phyloP scores from a whole-genome alignment of 2,797 vertebrate genomes.

The Schizothorax lantsangensis region DNA sequence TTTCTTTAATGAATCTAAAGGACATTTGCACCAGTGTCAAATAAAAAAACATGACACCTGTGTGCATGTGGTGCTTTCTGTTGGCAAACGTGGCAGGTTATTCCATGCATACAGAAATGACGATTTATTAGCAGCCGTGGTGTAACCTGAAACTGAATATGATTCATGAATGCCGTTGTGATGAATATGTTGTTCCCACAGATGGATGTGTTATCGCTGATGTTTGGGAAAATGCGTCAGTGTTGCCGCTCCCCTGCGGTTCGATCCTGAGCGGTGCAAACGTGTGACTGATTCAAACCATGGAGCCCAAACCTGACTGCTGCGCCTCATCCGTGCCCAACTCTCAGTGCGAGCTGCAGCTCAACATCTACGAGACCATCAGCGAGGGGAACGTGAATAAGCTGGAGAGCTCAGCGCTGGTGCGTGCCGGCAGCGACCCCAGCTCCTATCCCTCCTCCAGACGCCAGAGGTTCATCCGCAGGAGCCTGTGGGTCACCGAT shows the following conservation, averaged over 20 bases:
- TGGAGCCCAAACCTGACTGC: conserved; percentile 53
- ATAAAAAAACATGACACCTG: not conserved
- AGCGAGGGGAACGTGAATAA: conserved; percentile 71
- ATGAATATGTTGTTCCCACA: conserved; percentile 1
- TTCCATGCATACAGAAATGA: not conserved
- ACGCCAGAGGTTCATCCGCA: conserved; percentile 90
- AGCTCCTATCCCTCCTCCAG: conserved; percentile 75
- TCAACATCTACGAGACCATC: conserved; percentile 71
- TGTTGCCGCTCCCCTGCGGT: not conserved
- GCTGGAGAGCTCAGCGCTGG: conserved; percentile 68
- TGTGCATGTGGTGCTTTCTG: not conserved
- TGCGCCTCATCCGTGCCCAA: conserved; percentile 67
- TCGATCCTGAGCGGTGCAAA: not conserved
- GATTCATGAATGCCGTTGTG: not conserved
- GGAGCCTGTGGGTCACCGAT: conserved; percentile 92
- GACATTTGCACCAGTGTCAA: not conserved
- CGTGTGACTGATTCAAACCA: not conserved
- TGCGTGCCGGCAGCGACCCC: conserved; percentile 78
- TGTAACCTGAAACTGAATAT: not conserved
- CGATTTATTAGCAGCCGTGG: not conserved
- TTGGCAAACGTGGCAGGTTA: not conserved
- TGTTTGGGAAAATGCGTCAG: conserved; percentile 6
- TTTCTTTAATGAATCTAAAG: not conserved
- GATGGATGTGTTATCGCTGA: not conserved
- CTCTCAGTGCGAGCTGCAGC: conserved; percentile 65